Conservation (phyloP, 2,113 vertebrate genomes). For the Thamnophis sirtalis region DNA sequence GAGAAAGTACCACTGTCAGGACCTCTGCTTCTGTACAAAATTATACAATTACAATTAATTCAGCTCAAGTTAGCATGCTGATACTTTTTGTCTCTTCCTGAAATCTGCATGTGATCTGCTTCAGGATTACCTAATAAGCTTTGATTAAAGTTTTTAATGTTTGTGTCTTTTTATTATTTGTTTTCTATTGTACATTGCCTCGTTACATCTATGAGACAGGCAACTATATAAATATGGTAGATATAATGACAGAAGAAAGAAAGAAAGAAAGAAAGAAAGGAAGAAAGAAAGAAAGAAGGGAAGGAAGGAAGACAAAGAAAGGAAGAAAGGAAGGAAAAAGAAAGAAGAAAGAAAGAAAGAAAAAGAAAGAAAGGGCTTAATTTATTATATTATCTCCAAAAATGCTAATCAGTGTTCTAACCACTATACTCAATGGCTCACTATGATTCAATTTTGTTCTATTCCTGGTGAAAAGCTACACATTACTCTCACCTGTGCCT, state of each 20-base stretch:
- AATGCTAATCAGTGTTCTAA: not conserved
- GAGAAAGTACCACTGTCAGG: not conserved
- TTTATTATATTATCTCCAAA: not conserved
- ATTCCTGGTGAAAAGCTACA: not conserved
- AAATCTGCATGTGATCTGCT: not conserved
- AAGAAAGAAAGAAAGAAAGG: not conserved
- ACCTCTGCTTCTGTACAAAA: not conserved
- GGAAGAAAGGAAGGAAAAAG: not conserved
- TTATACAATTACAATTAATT: not conserved
- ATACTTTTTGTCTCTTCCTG: not conserved
- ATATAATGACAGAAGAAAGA: not conserved
- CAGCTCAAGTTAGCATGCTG: not conserved
- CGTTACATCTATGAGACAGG: not conserved
- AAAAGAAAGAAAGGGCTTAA: not conserved
- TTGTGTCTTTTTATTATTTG: not conserved
- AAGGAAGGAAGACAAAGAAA: not conserved
- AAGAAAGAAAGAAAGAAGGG: not conserved
- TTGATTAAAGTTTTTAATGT: not conserved
- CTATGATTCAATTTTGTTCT: not conserved
- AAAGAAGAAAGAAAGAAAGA: not conserved
- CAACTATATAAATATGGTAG: not conserved
- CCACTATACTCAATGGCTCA: not conserved
- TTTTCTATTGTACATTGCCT: not conserved
- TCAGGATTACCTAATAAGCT: not conserved
- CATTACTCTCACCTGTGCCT: slow-evolving; percentile 74